Evolutionary conservation across 2,797 vertebrate species (phyloP).

Genomic region (Syngnathus rostellatus): DNA sequence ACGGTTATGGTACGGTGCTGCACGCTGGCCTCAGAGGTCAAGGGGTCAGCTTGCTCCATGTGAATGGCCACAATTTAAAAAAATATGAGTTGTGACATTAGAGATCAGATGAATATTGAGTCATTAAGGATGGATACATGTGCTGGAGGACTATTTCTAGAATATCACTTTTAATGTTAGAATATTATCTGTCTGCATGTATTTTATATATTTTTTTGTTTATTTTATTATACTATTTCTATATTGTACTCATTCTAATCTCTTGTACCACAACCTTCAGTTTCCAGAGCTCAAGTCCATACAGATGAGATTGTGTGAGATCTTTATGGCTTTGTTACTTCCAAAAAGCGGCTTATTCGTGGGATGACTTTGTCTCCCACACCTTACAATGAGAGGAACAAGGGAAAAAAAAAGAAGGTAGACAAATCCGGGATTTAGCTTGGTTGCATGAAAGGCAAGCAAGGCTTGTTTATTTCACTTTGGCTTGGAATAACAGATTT

Average conservation of each 20-base stretch:
- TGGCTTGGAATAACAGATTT: background rate
- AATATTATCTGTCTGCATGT: no score
- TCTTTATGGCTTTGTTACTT: background rate
- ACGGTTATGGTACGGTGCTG: background rate
- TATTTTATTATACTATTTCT: no score
- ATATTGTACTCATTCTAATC: background rate
- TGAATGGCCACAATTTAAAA: background rate
- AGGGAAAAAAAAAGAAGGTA: background rate
- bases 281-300: no score
- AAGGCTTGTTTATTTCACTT: background rate
- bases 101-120: background rate
- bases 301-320: no score
- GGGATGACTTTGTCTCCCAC: slow-evolving; percentile 1
- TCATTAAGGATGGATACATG: background rate
- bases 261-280: no score
- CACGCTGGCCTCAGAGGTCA: background rate
- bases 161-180: background rate
- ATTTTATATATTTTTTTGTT: no score
- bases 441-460: background rate
- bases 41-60: background rate
- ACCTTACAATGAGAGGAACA: background rate
- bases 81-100: background rate
- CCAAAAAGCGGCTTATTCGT: background rate
- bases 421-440: background rate
- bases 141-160: background rate